Evolutionary conservation across 2,797 vertebrate species (phyloP).

Genomic region (Gadopsis bispinosus): DNA sequence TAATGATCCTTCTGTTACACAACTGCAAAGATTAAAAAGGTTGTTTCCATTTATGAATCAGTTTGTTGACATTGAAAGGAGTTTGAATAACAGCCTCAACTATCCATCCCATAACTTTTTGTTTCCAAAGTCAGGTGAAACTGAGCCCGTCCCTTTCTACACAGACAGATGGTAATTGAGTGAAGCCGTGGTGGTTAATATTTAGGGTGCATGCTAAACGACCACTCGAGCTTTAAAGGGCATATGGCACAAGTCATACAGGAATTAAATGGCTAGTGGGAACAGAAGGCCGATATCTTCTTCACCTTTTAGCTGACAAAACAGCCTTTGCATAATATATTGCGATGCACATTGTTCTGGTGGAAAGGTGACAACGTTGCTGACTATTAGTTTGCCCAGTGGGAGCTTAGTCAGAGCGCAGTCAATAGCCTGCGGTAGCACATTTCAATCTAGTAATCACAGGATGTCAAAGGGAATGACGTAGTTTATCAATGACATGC

Average conservation of each 20-base stretch:
- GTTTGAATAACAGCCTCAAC: slow-evolving; percentile 5
- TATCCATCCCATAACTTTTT: slow-evolving; percentile 42
- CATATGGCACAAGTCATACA: slow-evolving; percentile 77
- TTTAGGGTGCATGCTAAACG: slow-evolving; percentile 73
- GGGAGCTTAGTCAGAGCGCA: slow-evolving; percentile 33
- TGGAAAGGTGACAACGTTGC: slow-evolving; percentile 59
- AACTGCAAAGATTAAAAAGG: slow-evolving; percentile 8
- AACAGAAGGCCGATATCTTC: slow-evolving; percentile 73
- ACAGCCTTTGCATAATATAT: slow-evolving; percentile 68
- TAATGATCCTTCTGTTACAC: neutral
- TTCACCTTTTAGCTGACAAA: slow-evolving; percentile 72
- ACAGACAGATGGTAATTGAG: slow-evolving; percentile 74
- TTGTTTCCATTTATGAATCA: neutral
- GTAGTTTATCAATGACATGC: slow-evolving; percentile 9
- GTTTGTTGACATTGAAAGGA: slow-evolving; percentile 22
- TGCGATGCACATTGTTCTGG: slow-evolving; percentile 41
- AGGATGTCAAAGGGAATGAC: slow-evolving; percentile 26
- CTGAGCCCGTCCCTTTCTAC: slow-evolving; percentile 25
- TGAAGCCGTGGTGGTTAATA: slow-evolving; percentile 69
- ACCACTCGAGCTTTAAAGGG: slow-evolving; percentile 76
- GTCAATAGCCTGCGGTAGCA: slow-evolving; percentile 25
- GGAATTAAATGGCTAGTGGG: slow-evolving; percentile 71
- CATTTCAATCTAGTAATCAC: slow-evolving; percentile 43
- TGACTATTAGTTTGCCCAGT: slow-evolving; percentile 47
- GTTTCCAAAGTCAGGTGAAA: slow-evolving; percentile 64